Evolutionary conservation across 1,140 invertebrate genomes (phyloP).

Genomic region (Manduca sexta): DNA sequence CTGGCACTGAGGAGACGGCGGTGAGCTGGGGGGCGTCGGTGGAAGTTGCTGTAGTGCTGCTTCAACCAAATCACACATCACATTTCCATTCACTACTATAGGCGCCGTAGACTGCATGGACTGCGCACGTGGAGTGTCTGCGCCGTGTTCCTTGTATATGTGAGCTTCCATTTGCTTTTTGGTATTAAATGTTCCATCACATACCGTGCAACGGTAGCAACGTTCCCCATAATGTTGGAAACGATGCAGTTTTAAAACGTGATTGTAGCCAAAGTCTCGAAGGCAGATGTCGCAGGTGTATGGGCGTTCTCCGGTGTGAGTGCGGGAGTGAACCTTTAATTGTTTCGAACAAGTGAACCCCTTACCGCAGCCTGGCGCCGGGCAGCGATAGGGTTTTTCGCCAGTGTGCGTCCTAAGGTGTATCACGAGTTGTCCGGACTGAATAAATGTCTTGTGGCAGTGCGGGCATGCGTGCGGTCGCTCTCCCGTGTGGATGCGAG

Average conservation of each 20-base stretch:
- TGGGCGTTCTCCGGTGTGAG: conserved; percentile 90
- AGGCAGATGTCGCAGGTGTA: conserved; percentile 77
- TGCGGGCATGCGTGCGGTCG: conserved; percentile 95
- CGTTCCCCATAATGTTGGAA: conserved; percentile 94
- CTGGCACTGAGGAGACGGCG: conserved; percentile 62
- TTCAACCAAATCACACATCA: conserved; percentile 81
- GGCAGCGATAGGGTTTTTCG: conserved; percentile 92
- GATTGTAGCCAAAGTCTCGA: conserved; percentile 87
- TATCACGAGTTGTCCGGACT: conserved; percentile 89
- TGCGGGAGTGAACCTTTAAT: conserved; percentile 87
- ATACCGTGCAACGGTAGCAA: conserved; percentile 93
- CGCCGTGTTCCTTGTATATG: conserved; percentile 89
- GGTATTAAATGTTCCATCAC: conserved; percentile 90
- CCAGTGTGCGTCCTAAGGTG: conserved; percentile 92
- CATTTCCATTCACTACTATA: conserved; percentile 74
- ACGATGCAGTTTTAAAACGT: conserved; percentile 90
- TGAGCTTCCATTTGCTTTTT: conserved; percentile 93
- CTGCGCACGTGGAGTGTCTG: conserved; percentile 70
- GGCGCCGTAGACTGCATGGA: conserved; percentile 41
- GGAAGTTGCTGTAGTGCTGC: conserved; percentile 77
- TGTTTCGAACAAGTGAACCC: conserved; percentile 94
- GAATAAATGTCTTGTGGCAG: conserved; percentile 93
- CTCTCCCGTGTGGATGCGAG: conserved; percentile 93
- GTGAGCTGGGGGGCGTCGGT: conserved; percentile 79
- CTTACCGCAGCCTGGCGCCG: conserved; percentile 84